Evolutionary conservation across 1,140 invertebrate genomes (phyloP), one percentile per base, ranked within the genome.

Genomic region (Antheraea pernyi): DNA sequence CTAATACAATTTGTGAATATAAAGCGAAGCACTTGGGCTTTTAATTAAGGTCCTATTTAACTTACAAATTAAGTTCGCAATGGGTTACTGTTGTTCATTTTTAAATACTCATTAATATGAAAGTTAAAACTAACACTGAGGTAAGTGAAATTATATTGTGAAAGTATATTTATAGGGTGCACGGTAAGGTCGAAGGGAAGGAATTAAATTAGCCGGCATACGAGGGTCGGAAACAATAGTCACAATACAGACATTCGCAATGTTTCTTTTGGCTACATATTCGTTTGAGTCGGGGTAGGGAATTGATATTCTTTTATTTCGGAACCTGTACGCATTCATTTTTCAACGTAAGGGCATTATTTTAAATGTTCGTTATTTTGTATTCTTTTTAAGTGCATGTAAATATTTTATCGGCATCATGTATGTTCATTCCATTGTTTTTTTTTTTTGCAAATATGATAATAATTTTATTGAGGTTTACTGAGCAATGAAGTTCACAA

Each of bases 151-250:
- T 53, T 53, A 69, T 64, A 37, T 64, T 18, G 42, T 63, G 46
- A 69, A 69, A 63, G 48, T 70, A 18, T 30, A 19, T 36, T 13
- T 16, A 63, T 42, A 42, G 39, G 7, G 53, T 65, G 61, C n/a
- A 39, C 67, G 67, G 68, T 69, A 67, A 74, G 70, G 68, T 77
- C 73, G 68, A 65, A 53, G 72, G 65, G 71, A 75, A 77, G 66
- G 68, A 75, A 77, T 75, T 77, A 72, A 77, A 77, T 77, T 74
- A 74, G 69, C 62, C 46, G 48, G 59, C 42, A 69, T 59, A 68
- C 63, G 60, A 73, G 72, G 69, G 69, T 65, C 37, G 39, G 67
- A 66, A 71, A 69, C 67, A 74, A 68, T 67, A 69, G 65, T 46
- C 68, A 60, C 68, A 68, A 70, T 74, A 70, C 65, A 61, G 53